Base-by-base conservation (phyloP, 1,140 invertebrate species). In the Pogonognathellus flavescens region DNA sequence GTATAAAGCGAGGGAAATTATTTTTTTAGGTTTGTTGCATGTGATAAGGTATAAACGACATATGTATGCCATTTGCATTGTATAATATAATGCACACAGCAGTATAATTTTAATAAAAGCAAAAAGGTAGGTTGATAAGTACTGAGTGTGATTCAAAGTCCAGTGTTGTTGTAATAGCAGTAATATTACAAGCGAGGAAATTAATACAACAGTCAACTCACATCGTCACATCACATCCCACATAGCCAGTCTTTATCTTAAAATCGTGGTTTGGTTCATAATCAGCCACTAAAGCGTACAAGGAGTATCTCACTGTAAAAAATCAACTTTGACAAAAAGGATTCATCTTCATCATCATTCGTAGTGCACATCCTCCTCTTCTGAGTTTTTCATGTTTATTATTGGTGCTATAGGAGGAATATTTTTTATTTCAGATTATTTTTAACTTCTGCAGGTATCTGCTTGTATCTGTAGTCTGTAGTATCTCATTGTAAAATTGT, bases 231-330 rank as follows among this genome's bases (percentile, higher is more conserved):
- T 70, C 22, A 70, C 14, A 25, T 31, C 16, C 11, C 16, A 70
- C 11, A 41, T n/a, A 66, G 62, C 16, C 22, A 31, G 16, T 41
- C 25, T 10, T 25, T 22, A 31, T 70, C 5, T 3, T 25, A 16
- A 49, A 76, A 76, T 76, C 70, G 70, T 76, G 70, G 31, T 76
- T 76, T 76, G 41, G 31, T 16, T 76, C 31, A 16, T 72, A 72
- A 72, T 4, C 41, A 72, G 16, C 25, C 6, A 18, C 13, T n/a
- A 18, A 57, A 2, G 2, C 11, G 10, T 13, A 14, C n/a, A 57
- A 57, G 53, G n/a, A 57, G 53, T 57, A 57, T 13, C 3, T 20
- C 11, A 62, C 18, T 11, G 3, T 7, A 9, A 25, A 25, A 66
- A 25, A 31, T 10, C 25, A 31, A 76, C 13, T 49, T 76, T 76